Evolutionary conservation across 2,888 invertebrate species (phyloP).

Genomic region (Drymonia ruficornis): DNA sequence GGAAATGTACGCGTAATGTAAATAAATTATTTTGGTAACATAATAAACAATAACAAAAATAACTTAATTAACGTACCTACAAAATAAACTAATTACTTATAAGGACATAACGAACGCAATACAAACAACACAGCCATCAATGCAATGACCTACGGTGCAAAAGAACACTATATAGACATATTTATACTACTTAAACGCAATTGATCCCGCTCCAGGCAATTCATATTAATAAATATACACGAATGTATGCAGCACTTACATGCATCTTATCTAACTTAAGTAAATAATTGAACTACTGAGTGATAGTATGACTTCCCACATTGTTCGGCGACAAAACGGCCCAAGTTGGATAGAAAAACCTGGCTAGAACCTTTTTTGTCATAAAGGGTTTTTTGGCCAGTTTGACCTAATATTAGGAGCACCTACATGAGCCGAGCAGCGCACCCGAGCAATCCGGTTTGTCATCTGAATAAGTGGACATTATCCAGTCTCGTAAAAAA

Average conservation of each 20-base stretch:
- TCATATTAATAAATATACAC: conserved; percentile 50
- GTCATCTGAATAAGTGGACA: no score
- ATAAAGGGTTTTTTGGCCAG: no score
- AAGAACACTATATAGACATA: conserved; percentile 42
- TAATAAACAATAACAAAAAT: conserved; percentile 8
- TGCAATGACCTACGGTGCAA: conserved; percentile 39
- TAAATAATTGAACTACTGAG: conserved; percentile 49
- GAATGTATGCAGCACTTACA: conserved; percentile 36
- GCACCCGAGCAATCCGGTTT: no score
- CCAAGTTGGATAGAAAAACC: conserved; percentile 9
- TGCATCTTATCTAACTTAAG: conserved; percentile 25
- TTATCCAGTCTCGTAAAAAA: no score
- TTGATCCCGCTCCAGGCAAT: conserved; percentile 83
- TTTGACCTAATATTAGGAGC: no score
- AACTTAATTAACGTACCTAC: conserved; percentile 12
- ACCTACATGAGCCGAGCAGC: no score
- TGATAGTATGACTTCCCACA: conserved; percentile 25
- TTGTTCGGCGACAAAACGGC: conserved; percentile 25
- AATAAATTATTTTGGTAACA: conserved; percentile 3
- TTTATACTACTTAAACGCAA: conserved; percentile 76
- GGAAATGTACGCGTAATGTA: neutral
- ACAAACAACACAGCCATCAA: conserved; percentile 32
- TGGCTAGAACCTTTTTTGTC: no score
- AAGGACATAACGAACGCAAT: conserved; percentile 2
- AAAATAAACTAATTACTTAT: conserved; percentile 10